Conservation (phyloP, 2,113 vertebrate genomes). For the Hassar affinis region DNA sequence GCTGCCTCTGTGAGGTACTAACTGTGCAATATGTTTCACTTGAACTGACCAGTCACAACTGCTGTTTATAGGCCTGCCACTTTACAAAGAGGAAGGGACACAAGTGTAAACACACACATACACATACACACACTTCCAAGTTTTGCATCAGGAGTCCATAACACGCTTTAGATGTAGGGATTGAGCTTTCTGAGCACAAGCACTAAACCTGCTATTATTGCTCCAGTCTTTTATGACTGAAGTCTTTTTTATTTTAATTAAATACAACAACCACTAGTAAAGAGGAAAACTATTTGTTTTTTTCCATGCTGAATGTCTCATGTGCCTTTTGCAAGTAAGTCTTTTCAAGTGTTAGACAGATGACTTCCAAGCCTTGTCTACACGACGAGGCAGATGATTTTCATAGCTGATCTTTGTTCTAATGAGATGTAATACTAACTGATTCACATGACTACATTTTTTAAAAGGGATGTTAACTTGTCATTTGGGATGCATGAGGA, state of each 20-base stretch:
- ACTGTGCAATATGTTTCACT: conserved; percentile 86
- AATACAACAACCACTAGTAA: conserved; percentile 7
- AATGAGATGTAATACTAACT: conserved; percentile 53
- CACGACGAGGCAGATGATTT: conserved; percentile 15
- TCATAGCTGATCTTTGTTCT: conserved; percentile 7
- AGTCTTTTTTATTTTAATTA: conserved; percentile 3
- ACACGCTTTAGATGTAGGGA: conserved; percentile 31
- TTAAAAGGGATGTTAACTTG: conserved; percentile 52
- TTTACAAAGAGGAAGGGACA: conserved; percentile 2
- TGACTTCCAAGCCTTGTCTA: conserved; percentile 19
- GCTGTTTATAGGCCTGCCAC: conserved; percentile 55
- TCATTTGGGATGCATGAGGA: conserved; percentile 62
- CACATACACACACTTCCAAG: conserved; percentile 33
- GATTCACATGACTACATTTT: conserved; percentile 34
- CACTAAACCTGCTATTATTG: conserved; percentile 19
- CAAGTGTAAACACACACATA: conserved; percentile 46
- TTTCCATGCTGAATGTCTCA: conserved; percentile 1
- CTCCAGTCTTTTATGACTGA: background rate
- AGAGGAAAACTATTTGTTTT: background rate
- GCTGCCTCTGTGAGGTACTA: conserved; percentile 87
- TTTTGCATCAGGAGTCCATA: conserved; percentile 26
- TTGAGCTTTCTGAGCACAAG: conserved; percentile 27
- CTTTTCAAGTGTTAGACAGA: conserved; percentile 34
- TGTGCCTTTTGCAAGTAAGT: conserved; percentile 23
- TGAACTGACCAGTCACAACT: conserved; percentile 76